These are phyloP conservation scores for Xenopus tropicalis DNA, from an alignment of 2,113 vertebrate genomes.

Conservation along the genomic window UCB_Xtro_10.0 CM004450.2:100399001-100399500, in stretches of 20 bases:
- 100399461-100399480: too few relatives aligned
- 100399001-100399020: conserved; percentile 21
- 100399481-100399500: too few relatives aligned
- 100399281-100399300: neutral
- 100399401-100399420: too few relatives aligned
- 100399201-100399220: neutral
- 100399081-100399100: conserved; percentile 25
- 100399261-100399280: neutral
- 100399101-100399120: conserved; percentile 21
- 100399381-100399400: too few relatives aligned
- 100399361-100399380: too few relatives aligned
- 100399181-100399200: conserved; percentile 1
- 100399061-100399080: conserved; percentile 11
- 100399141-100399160: conserved; percentile 12
- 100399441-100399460: too few relatives aligned
- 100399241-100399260: neutral
- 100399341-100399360: too few relatives aligned
- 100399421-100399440: too few relatives aligned
- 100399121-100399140: conserved; percentile 23
- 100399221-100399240: neutral
- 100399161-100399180: conserved; percentile 17
- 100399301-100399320: too few relatives aligned
- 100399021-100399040: conserved; percentile 23
- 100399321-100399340: too few relatives aligned
- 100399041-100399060: conserved; percentile 22